Conservation (phyloP, 2,113 vertebrate species). For the Lipophrys pholis region DNA sequence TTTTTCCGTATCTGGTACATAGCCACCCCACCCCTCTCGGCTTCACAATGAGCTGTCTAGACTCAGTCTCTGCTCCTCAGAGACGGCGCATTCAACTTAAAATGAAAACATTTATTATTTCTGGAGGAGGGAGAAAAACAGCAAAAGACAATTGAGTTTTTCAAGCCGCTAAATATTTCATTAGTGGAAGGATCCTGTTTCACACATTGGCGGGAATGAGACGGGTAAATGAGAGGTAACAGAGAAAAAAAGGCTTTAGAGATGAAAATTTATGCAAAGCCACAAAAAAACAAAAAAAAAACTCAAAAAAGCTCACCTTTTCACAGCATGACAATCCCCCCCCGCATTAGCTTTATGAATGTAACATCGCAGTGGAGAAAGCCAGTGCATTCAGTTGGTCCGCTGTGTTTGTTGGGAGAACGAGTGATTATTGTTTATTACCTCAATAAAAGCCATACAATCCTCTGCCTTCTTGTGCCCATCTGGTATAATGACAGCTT, state of each 20-base stretch:
- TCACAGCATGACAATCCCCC: conserved; percentile 27
- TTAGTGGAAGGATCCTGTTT: conserved; percentile 36
- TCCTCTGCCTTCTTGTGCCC: conserved; percentile 71
- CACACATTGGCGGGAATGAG: conserved; percentile 13
- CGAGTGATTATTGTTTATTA: conserved; percentile 82
- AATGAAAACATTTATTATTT: conserved; percentile 38
- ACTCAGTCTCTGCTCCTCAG: conserved; percentile 17
- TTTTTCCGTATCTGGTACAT: conserved; percentile 49
- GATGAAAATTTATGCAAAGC: conserved; percentile 55
- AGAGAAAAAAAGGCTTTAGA: conserved; percentile 16
- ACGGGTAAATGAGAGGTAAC: conserved; percentile 34
- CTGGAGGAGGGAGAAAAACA: not conserved
- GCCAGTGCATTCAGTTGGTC: conserved; percentile 35
- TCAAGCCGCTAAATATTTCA: conserved; percentile 31
- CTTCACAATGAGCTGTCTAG: conserved; percentile 24
- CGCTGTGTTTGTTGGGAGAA: conserved; percentile 62
- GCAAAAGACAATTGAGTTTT: conserved; percentile 20
- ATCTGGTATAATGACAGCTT: conserved; percentile 80
- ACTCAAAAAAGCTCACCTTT: conserved; percentile 35
- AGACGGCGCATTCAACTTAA: not conserved
- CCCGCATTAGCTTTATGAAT: conserved; percentile 70
- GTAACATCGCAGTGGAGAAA: conserved; percentile 48
- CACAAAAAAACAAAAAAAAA: conserved; percentile 1
- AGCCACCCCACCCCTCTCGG: conserved; percentile 12
- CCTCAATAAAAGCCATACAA: conserved; percentile 77